Base-by-base conservation (phyloP, 2,888 invertebrate species). In the Rhimphoctona megacephalus region DNA sequence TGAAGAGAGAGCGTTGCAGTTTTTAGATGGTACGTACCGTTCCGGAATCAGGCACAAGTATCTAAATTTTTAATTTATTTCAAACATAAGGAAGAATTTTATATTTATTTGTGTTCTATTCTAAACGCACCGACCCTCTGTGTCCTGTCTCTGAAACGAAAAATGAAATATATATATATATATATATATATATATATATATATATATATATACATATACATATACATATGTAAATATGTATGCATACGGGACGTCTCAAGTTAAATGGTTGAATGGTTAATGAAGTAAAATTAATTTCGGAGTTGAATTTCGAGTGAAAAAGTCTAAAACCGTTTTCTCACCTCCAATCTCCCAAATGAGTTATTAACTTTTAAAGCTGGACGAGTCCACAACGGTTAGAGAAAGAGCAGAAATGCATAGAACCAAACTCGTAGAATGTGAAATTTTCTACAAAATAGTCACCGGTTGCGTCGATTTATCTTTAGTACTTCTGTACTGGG, bases 1-100 rank as follows among this genome's bases (percentile, higher is more conserved):
- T 89, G 96, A 96, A 94, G 96, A 96, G 89, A 95, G 95, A 90
- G 94, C 94, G 84, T 93, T 94, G 89, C 93, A 93, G 88, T 94
- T 94, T 88, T 93, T 94, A 89, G 94, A 95, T 91, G 95, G 95
- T 95, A 93, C 93, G 94, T 92, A 87, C 43, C 74, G 76, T 89
- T 87, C 82, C 81, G 46, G 67, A 74, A 72, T 76, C 64, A 66
- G 80, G 74, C 74, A 70, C 76, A 83, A 86, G 83, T 77, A 77
- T 61, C 49, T 64, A n/a, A 8, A 36, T 7, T 54, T 54, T 33
- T 73, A 3, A 25, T n/a, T 22, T n/a, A 33, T 52, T 36, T 36
- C 11, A 54, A 33, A 73, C 7, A 46, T 46, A 36, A 19, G 17
- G 69, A 81, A 54, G 46, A 76, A 22, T 43, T 77, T 14, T 43